Conservation (phyloP, 92 coral and sea anemone species). For the Metridium senile region DNA sequence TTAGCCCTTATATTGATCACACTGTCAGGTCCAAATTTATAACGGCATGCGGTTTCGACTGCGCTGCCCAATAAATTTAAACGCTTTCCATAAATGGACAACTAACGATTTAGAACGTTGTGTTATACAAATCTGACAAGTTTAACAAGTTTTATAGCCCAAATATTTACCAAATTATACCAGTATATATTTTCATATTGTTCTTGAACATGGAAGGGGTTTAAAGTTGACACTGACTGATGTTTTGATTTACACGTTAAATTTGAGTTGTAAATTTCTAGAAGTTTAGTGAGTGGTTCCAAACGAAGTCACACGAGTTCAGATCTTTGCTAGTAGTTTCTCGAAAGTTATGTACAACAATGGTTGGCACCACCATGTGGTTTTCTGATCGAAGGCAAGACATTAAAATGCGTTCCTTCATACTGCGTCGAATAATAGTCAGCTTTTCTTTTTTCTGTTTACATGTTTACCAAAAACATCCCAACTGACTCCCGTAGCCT, state of each 20-base stretch:
- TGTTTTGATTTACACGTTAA: too few species aligned
- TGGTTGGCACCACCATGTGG: too few species aligned
- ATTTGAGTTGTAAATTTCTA: too few species aligned
- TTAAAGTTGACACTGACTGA: too few species aligned
- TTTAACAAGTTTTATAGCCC: too few species aligned
- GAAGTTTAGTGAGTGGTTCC: too few species aligned
- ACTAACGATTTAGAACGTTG: not conserved
- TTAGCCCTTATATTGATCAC: not conserved
- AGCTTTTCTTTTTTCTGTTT: constrained; percentile 11
- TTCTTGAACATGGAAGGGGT: constrained; percentile 1
- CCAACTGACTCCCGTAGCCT: not conserved
- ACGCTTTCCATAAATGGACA: not conserved
- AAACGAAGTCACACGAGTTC: too few species aligned
- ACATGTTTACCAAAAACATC: constrained; percentile 22
- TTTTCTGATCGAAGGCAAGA: constrained; percentile 9
- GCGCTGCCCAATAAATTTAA: not conserved
- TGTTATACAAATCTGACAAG: too few species aligned
- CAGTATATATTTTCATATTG: not conserved
- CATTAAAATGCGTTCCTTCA: not conserved
- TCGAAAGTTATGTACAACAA: too few species aligned
- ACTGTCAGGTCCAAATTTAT: not conserved
- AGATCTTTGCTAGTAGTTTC: too few species aligned
- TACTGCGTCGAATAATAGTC: constrained; percentile 16
- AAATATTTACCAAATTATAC: not conserved
- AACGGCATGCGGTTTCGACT: not conserved